Evolutionary conservation across 2,797 vertebrate genomes (phyloP).

Genomic region (Leucoraja ocellata): DNA sequence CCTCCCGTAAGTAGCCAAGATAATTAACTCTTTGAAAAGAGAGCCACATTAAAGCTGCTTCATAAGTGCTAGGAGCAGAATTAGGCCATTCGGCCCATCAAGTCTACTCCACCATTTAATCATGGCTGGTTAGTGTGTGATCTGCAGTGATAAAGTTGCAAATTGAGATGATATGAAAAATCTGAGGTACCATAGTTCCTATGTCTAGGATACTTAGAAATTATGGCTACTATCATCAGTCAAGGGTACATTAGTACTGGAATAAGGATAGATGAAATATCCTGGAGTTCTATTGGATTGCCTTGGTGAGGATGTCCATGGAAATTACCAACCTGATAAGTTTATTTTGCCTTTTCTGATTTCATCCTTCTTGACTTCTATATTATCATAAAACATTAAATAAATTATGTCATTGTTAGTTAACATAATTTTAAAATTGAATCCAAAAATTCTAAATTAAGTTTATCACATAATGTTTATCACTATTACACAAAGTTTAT

Average conservation of each 20-base stretch:
- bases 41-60: too few species aligned
- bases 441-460: not conserved
- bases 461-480: not conserved
- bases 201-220: not conserved
- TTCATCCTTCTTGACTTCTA: not conserved
- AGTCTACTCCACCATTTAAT: too few species aligned
- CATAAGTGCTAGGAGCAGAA: too few species aligned
- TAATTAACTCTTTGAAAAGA: not conserved
- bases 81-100: too few species aligned
- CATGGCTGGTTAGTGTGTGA: not conserved
- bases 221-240: not conserved
- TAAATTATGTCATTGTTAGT: not conserved
- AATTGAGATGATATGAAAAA: not conserved
- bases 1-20: constrained; percentile 25
- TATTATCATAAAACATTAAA: not conserved
- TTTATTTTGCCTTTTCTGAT: not conserved
- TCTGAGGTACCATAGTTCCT: not conserved
- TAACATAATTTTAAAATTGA: not conserved
- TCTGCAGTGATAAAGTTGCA: not conserved
- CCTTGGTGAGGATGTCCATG: not conserved
- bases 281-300: not conserved
- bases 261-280: not conserved
- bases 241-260: not conserved
- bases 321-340: not conserved
- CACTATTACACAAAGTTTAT: not conserved